phyloP scores from a whole-genome alignment of 2,113 vertebrate genomes.

The Eurypyga helias region DNA sequence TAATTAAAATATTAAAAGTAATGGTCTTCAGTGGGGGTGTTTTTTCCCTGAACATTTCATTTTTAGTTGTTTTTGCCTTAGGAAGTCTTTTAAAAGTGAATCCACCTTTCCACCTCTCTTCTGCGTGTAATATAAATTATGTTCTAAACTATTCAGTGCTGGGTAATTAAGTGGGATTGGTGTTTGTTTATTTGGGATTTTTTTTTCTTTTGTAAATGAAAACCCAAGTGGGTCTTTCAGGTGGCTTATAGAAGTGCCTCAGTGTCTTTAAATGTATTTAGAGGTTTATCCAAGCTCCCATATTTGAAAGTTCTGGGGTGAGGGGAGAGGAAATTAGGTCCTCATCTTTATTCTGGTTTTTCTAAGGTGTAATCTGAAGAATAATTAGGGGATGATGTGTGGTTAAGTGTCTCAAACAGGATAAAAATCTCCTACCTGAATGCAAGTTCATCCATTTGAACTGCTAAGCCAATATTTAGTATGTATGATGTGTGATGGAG shows the following conservation, averaged over 20 bases:
- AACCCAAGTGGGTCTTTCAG: neutral
- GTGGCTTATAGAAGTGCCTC: neutral
- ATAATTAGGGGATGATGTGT: neutral
- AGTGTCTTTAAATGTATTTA: neutral
- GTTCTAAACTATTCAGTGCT: neutral
- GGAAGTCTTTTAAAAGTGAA: neutral
- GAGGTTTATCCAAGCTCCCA: neutral
- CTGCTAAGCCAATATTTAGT: neutral
- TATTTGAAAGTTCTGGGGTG: neutral
- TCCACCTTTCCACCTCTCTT: fast-evolving
- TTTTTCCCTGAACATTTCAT: neutral
- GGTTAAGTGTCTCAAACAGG: neutral
- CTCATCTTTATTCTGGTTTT: neutral
- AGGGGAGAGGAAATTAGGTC: neutral
- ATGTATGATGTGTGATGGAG: neutral
- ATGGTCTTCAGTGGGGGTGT: neutral
- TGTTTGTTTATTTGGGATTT: neutral
- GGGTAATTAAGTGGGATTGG: neutral
- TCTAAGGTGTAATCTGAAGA: neutral
- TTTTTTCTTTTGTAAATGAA: neutral
- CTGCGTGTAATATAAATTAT: fast-evolving
- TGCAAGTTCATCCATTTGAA: neutral
- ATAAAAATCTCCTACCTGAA: neutral
- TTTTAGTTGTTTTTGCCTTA: neutral
- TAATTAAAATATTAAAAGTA: neutral